phyloP scores from a whole-genome alignment of 2,797 vertebrate species.

The Varecia variegata region DNA sequence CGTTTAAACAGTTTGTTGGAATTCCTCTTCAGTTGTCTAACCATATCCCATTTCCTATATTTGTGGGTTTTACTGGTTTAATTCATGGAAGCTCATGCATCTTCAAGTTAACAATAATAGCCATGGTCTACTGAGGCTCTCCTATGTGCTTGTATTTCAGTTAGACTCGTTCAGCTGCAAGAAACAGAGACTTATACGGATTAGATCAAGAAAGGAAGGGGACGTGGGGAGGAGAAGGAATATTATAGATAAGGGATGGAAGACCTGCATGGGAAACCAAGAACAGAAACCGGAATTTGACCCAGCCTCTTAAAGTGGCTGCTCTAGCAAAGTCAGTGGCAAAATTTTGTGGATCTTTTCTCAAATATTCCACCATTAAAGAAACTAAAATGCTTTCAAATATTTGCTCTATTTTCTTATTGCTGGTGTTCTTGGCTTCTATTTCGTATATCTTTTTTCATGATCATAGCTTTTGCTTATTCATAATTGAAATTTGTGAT shows the following conservation, averaged over 20 bases:
- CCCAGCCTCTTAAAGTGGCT: background rate
- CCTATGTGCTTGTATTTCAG: background rate
- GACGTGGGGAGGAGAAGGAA: background rate
- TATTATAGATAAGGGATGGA: background rate
- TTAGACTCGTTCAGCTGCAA: background rate
- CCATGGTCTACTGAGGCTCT: background rate
- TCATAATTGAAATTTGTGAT: conserved; percentile 22
- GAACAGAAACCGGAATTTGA: background rate
- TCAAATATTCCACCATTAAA: background rate
- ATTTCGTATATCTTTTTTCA: background rate
- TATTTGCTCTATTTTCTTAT: background rate
- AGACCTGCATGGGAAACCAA: background rate
- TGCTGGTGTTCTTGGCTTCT: background rate
- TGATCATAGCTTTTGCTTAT: background rate
- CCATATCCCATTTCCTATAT: background rate
- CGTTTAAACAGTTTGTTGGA: background rate
- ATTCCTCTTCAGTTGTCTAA: background rate
- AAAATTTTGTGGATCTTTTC: background rate
- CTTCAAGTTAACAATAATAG: background rate
- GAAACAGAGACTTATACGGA: background rate
- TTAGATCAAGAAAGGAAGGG: background rate
- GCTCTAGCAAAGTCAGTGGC: background rate
- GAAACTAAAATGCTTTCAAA: background rate
- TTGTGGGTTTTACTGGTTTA: background rate
- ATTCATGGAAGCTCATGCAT: background rate